phyloP scores from a whole-genome alignment of 92 coral and sea anemone species.

The Heteractis magnifica region DNA sequence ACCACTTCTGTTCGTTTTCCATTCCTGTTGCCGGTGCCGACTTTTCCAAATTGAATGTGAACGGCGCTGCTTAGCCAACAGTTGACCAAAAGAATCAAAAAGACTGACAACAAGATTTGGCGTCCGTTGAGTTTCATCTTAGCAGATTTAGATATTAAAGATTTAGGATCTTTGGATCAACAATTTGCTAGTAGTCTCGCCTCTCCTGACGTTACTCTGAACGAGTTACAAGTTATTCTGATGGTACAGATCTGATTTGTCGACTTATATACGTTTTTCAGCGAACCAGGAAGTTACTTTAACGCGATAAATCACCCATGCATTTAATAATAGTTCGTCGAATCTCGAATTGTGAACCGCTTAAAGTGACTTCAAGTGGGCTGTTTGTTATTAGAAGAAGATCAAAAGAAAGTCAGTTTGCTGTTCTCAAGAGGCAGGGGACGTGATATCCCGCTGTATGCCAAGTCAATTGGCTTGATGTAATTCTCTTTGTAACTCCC shows the following conservation, averaged over 20 bases:
- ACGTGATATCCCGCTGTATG: conserved; percentile 7
- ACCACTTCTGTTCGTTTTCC: neutral
- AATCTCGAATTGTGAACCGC: neutral
- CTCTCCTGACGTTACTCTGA: neutral
- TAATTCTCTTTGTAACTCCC: conserved; percentile 2
- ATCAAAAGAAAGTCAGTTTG: neutral
- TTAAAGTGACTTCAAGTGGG: conserved; percentile 7
- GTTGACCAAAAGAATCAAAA: neutral
- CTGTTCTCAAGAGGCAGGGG: conserved; percentile 1
- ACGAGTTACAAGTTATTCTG: neutral
- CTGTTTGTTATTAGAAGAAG: neutral
- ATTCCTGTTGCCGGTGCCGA: neutral
- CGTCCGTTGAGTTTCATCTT: conserved; percentile 3
- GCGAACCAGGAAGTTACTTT: conserved; percentile 8
- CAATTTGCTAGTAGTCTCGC: neutral
- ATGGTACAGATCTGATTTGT: neutral
- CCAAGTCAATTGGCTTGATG: neutral
- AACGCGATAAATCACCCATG: conserved; percentile 1
- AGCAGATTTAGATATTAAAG: neutral
- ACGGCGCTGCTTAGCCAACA: neutral
- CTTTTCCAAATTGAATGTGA: neutral
- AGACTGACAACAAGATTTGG: neutral
- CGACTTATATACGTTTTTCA: neutral
- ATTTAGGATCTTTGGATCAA: neutral
- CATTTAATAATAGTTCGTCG: neutral